Base-by-base conservation (phyloP, 2,113 vertebrate species). In the Pseudopodoces humilis region DNA sequence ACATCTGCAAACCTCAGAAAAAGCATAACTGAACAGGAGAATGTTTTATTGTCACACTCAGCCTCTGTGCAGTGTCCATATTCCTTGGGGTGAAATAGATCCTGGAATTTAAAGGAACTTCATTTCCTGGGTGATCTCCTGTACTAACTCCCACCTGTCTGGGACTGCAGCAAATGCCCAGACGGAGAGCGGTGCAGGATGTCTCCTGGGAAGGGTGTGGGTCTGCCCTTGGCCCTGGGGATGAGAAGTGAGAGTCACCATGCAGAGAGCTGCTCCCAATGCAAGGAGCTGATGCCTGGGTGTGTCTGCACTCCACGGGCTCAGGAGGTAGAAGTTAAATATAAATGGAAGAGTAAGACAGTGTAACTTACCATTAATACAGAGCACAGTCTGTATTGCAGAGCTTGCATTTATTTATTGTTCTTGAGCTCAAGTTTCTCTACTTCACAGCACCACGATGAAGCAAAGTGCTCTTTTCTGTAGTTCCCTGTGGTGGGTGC, bases 151-250 rank as follows among this genome's bases (percentile, higher is more conserved):
- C 21, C 31, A 24, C 55, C 8, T 25, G 15, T 81, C 25, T 58
- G 37, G 46, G 63, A 21, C 20, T 60, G 50, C 28, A 23, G 7
- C 25, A 43, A 41, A 2, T 5, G 33, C 23, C 30, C 27, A 30
- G 13, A 37, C 1, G 1, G 6, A 22, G 76, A 44, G 58, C 0
- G 0, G 31, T 20, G 7, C 7, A n/a, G 58, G 44, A 35, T 46
- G 27, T 60, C 10, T 72, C 13, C 37, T 22, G 31, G 31, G 83
- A 23, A 21, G 74, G 16, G 30, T 15, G 31, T 15, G 60, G 11
- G 6, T 62, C 50, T 64, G 33, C 28, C 56, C 56, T 37, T 7
- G 49, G 28, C 21, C 52, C 43, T n/a, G 33, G 53, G 50, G 49
- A 13, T 1, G 2, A 53, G 64, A 52, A 69, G 19, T 43, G n/a